Conservation (phyloP, 2,113 vertebrate genomes). For the Plectropomus leopardus region DNA sequence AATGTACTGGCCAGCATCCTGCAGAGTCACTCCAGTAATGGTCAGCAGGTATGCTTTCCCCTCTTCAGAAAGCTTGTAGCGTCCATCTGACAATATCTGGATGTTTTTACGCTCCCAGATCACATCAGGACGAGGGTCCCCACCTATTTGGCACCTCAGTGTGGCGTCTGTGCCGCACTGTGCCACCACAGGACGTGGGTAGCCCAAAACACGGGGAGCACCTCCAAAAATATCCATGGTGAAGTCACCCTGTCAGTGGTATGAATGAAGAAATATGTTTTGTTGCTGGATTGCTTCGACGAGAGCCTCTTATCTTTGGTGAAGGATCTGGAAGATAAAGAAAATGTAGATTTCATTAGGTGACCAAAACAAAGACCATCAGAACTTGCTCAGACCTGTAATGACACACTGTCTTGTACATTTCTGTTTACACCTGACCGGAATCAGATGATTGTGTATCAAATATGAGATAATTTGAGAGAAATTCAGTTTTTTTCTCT, state of each 20-base stretch:
- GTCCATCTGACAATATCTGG: conserved; percentile 82
- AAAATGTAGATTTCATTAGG: not conserved
- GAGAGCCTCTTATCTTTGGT: conserved; percentile 9
- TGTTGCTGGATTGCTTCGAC: not conserved
- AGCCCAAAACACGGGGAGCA: conserved; percentile 92
- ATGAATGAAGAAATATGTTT: not conserved
- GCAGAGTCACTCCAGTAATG: conserved; percentile 82
- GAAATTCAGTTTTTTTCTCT: no score
- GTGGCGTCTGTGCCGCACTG: conserved; percentile 85
- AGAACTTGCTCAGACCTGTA: not conserved
- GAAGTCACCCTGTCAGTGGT: not conserved
- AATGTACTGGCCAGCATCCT: conserved; percentile 92
- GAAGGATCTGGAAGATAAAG: conserved; percentile 38
- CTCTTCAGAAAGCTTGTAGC: conserved; percentile 85
- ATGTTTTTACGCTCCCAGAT: conserved; percentile 93
- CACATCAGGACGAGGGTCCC: conserved; percentile 90
- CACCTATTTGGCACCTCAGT: conserved; percentile 90
- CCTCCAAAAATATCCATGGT: conserved; percentile 89
- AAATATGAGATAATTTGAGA: not conserved
- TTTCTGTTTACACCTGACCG: not conserved
- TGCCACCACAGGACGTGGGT: conserved; percentile 90
- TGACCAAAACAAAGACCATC: no score
- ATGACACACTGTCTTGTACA: not conserved
- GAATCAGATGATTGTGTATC: not conserved
- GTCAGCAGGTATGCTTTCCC: conserved; percentile 89